These are phyloP conservation scores for Dorcus hopei DNA, from an alignment of 2,888 invertebrate genomes.

Conservation along the genomic window DNA sequence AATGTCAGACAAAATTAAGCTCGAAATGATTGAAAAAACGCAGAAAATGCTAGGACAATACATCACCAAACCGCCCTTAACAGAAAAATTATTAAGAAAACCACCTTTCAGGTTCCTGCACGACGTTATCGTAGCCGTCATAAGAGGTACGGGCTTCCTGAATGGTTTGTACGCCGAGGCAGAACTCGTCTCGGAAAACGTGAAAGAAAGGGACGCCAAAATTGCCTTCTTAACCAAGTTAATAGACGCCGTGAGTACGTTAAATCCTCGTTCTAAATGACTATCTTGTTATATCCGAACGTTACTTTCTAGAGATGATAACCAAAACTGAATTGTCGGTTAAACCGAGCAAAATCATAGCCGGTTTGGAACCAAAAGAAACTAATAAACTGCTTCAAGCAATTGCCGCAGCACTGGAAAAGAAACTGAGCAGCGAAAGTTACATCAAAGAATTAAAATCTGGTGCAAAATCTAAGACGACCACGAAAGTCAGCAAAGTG, in stretches of 20 bases:
- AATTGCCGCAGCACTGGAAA: slow-evolving; percentile 71
- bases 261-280: not conserved
- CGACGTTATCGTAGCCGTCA: slow-evolving; percentile 85
- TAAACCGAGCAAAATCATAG: slow-evolving; percentile 88
- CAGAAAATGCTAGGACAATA: slow-evolving; percentile 83
- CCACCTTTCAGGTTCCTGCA: slow-evolving; percentile 97
- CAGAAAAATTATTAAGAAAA: slow-evolving; percentile 86
- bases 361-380: slow-evolving; percentile 91
- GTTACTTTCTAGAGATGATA: slow-evolving; percentile 51
- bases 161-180: slow-evolving; percentile 77
- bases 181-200: slow-evolving; percentile 83
- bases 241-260: slow-evolving; percentile 71
- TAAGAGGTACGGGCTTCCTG: slow-evolving; percentile 84
- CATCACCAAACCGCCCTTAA: slow-evolving; percentile 88
- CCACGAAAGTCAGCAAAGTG: slow-evolving; percentile 14
- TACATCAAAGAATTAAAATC: slow-evolving; percentile 51
- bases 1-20: slow-evolving; percentile 65
- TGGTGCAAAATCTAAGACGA: slow-evolving; percentile 26
- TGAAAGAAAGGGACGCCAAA: slow-evolving; percentile 89
- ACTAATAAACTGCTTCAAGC: slow-evolving; percentile 90
- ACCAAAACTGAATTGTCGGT: slow-evolving; percentile 64
- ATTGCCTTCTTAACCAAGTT: slow-evolving; percentile 80
- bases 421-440: slow-evolving; percentile 62
- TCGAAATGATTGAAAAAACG: slow-evolving; percentile 75
- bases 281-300: slow-evolving; percentile 6